These are phyloP conservation scores for Phainopepla nitens DNA, from an alignment of 2,113 vertebrate species.

Conservation along the genomic window DNA sequence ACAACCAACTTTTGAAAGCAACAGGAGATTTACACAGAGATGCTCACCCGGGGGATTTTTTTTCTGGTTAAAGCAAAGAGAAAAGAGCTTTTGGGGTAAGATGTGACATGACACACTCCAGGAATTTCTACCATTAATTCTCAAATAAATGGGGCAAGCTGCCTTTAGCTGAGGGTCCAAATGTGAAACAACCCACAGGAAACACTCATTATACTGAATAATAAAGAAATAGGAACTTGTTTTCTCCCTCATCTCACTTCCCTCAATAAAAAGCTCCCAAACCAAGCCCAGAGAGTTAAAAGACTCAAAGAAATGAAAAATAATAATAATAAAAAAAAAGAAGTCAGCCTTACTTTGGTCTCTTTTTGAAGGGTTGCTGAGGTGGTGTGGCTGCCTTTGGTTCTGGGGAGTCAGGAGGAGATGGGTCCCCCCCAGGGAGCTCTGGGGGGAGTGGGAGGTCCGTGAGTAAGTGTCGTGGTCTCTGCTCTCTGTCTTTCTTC, in stretches of 20 bases:
- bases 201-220: fast-evolving
- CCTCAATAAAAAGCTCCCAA: neutral
- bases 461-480: constrained; percentile 87
- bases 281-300: fast-evolving
- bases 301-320: fast-evolving
- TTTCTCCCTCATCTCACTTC: neutral
- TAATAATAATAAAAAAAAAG: no score
- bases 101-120: neutral
- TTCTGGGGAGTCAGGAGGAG: constrained; percentile 89
- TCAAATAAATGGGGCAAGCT: neutral
- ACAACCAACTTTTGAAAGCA: neutral
- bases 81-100: neutral
- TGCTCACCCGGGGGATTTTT: neutral
- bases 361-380: constrained; percentile 89
- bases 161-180: neutral
- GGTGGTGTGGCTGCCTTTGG: constrained; percentile 82
- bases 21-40: fast-evolving
- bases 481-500: constrained; percentile 89
- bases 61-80: neutral
- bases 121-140: neutral
- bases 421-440: constrained; percentile 84
- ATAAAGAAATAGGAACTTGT: neutral
- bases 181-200: neutral
- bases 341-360: constrained; percentile 89
- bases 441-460: constrained; percentile 94